Percentiles rank a stretch among this genome's conserved stretches.
These are phyloP conservation scores for Oceanites oceanicus DNA, from an alignment of 2,113 vertebrate genomes.

Conservation along the genomic window DNA sequence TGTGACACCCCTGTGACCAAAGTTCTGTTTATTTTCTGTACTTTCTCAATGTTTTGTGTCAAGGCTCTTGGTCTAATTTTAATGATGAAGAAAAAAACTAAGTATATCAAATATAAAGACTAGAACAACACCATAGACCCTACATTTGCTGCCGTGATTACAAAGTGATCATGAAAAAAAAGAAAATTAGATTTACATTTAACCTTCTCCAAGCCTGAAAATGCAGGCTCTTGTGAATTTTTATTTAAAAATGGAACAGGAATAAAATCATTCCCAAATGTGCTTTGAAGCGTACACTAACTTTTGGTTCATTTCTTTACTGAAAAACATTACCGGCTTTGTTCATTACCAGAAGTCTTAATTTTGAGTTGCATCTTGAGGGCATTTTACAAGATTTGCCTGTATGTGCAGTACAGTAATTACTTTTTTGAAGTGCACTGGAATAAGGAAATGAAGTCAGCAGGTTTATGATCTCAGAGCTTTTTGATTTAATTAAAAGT, in stretches of 20 bases:
- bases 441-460: slow-evolving; percentile 59
- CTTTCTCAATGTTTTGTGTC: not conserved
- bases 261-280: not conserved
- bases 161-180: not conserved
- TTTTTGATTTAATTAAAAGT: slow-evolving; percentile 66
- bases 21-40: not conserved
- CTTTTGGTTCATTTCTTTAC: not conserved
- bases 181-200: not conserved
- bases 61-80: not conserved
- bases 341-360: slow-evolving; percentile 32
- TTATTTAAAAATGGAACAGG: not conserved
- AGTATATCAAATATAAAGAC: not conserved
- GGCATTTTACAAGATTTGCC: slow-evolving; percentile 37
- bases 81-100: not conserved
- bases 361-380: slow-evolving; percentile 40
- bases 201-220: not conserved
- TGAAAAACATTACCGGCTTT: not conserved
- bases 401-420: slow-evolving; percentile 49
- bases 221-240: not conserved
- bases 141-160: not conserved
- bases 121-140: too few species aligned
- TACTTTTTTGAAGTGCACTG: slow-evolving; percentile 41
- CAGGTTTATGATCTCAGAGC: slow-evolving; percentile 55
- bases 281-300: not conserved
- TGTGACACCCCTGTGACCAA: not conserved